Base-by-base conservation (phyloP, 2,797 vertebrate genomes). In the Loris lydekkerianus region DNA sequence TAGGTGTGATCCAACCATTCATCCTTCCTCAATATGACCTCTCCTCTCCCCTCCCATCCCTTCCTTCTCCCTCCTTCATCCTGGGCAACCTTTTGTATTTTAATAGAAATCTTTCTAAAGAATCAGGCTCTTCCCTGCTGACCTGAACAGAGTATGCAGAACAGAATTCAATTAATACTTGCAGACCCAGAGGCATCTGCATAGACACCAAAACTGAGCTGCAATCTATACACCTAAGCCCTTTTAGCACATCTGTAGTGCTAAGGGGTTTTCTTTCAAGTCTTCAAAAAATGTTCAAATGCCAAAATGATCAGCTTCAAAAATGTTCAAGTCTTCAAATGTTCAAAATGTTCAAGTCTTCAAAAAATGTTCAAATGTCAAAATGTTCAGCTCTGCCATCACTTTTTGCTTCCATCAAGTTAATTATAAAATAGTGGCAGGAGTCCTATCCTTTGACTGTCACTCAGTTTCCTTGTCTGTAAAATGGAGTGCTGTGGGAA, bases 71-170 rank as follows among this genome's bases (percentile, higher is more conserved):
- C 49, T 53, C 14, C 14, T 53, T 53, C 49, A 53, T 53, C 49
- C 14, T 53, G 49, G 49, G 49, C 49, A 86, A 21, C 25, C 31
- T 93, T 89, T 27, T 60, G 31, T 78, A 73, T 43, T 31, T 73
- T 69, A 82, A 69, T 10, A 40, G 29, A 84, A 75, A 92, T 91
- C 60, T 82, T 95, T 89, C 84, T 78, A 94, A 90, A 63, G 49
- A 95, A 63, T 29, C 61, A 95, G 15, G 61, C 27, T 80, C 37
- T 56, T 92, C 56, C 20, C 60, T 76, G 75, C 23, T 29, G n/a
- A 69, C 43, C 70, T 83, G 70, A 89, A 91, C 53, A 93, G 69
- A 81, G 72, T 60, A 95, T 6, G 34, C n/a, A 61, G 90, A 80
- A 76, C 2, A 80, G 46, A 95, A 89, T 67, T 76, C 69, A 80